Evolutionary conservation across 1,140 invertebrate species (phyloP).

Genomic region (Pomacea maculata): DNA sequence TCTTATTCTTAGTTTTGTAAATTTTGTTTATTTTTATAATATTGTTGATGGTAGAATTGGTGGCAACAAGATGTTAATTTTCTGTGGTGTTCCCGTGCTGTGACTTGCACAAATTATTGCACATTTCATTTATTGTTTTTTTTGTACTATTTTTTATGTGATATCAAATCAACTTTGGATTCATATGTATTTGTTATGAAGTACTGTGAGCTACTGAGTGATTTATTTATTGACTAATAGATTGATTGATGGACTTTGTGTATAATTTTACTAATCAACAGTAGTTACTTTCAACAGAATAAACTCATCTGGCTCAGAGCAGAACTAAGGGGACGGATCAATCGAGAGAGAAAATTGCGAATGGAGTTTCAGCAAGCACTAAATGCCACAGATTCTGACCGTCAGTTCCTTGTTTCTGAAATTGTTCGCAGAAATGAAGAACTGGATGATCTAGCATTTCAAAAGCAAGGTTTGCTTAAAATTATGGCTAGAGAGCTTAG

Average conservation of each 20-base stretch:
- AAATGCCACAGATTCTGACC: constrained; percentile 49
- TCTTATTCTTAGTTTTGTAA: no score
- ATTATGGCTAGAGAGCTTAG: not conserved
- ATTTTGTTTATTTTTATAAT: not conserved
- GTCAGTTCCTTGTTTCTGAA: constrained; percentile 52
- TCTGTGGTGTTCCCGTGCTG: no score
- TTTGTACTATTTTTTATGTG: no score
- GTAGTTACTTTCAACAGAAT: constrained; percentile 31
- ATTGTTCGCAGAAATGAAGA: constrained; percentile 53
- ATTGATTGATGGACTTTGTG: no score
- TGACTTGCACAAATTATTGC: no score
- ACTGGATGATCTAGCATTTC: constrained; percentile 52
- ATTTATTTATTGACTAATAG: no score
- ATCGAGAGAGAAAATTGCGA: constrained; percentile 48
- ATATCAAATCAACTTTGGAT: no score
- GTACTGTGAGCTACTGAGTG: no score
- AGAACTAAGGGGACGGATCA: constrained; percentile 45
- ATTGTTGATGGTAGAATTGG: no score
- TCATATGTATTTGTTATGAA: no score
- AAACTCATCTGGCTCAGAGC: constrained; percentile 59
- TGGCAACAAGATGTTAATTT: no score
- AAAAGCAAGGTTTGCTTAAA: constrained; percentile 47
- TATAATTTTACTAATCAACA: not conserved
- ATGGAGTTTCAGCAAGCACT: constrained; percentile 54
- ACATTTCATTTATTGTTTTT: no score